Evolutionary conservation across 2,888 invertebrate species (phyloP).

Genomic region (Dryobota labecula): DNA sequence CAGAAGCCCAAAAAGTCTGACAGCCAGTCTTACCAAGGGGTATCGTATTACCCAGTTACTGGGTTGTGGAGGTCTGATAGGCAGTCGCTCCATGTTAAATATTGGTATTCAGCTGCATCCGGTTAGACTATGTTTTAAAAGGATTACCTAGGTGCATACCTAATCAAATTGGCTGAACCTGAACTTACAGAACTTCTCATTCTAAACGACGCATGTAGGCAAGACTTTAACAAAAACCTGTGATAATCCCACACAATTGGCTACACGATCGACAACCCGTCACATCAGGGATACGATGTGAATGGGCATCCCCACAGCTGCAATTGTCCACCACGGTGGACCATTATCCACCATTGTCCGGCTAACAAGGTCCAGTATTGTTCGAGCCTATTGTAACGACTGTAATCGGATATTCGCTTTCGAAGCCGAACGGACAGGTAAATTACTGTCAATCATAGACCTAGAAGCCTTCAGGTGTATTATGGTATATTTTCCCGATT

Average conservation of each 20-base stretch:
- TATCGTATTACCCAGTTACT: no score
- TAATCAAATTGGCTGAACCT: not conserved
- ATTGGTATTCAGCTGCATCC: no score
- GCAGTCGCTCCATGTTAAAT: no score
- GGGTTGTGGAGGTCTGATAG: no score
- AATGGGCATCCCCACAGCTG: constrained; percentile 45
- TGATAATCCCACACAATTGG: constrained; percentile 3
- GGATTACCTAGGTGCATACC: not conserved
- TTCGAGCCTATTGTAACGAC: constrained; percentile 58
- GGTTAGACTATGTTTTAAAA: no score
- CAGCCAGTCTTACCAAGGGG: no score
- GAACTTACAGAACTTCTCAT: not conserved
- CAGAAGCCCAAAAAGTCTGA: no score
- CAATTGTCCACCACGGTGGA: constrained; percentile 27
- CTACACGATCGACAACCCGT: constrained; percentile 2
- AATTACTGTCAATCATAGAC: constrained; percentile 32
- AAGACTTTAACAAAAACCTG: not conserved
- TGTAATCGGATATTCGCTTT: constrained; percentile 57
- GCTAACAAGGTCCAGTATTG: constrained; percentile 53
- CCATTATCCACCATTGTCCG: constrained; percentile 59
- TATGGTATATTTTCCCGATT: not conserved
- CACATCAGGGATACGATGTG: constrained; percentile 23
- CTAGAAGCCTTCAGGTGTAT: not conserved
- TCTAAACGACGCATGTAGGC: not conserved
- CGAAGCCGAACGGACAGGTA: constrained; percentile 24